A percentile compares a stretch with the other conserved stretches of the same genome.
phyloP scores from a whole-genome alignment of 2,888 invertebrate genomes.

The Laothoe populi region DNA sequence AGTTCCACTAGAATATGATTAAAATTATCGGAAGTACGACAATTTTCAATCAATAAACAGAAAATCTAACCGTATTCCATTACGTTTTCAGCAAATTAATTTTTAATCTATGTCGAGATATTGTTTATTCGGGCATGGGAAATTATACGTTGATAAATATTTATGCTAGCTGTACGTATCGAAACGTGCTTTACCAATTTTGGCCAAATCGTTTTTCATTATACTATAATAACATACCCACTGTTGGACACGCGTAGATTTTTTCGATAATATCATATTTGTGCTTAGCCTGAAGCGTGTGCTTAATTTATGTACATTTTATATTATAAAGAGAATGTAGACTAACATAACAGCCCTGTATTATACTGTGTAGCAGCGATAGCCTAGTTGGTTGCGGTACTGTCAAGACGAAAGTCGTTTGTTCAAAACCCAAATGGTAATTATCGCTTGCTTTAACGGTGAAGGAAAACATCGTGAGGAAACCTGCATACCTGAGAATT shows the following conservation, averaged over 20 bases:
- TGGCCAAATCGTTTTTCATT: constrained; percentile 7
- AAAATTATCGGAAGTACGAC: too few relatives aligned
- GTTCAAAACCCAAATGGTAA: too few relatives aligned
- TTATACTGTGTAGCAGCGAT: too few relatives aligned
- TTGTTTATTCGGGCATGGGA: background rate
- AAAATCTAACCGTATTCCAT: background rate
- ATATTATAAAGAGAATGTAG: too few relatives aligned
- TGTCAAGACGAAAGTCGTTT: too few relatives aligned
- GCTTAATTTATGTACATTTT: background rate
- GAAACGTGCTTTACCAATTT: background rate
- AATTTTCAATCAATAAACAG: too few relatives aligned
- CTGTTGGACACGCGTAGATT: constrained; percentile 3
- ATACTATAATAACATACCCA: constrained; percentile 1
- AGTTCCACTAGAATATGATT: too few relatives aligned
- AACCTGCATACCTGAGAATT: too few relatives aligned
- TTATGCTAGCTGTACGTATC: background rate
- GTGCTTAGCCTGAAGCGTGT: background rate
- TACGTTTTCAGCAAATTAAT: constrained; percentile 1
- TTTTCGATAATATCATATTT: background rate
- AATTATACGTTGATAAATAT: constrained; percentile 9
- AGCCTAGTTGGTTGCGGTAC: too few relatives aligned
- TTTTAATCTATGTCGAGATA: background rate
- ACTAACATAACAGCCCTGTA: too few relatives aligned
- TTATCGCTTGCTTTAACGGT: too few relatives aligned
- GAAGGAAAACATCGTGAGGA: too few relatives aligned